phyloP scores from a whole-genome alignment of 2,113 vertebrate genomes.

The Colaptes auratus region DNA sequence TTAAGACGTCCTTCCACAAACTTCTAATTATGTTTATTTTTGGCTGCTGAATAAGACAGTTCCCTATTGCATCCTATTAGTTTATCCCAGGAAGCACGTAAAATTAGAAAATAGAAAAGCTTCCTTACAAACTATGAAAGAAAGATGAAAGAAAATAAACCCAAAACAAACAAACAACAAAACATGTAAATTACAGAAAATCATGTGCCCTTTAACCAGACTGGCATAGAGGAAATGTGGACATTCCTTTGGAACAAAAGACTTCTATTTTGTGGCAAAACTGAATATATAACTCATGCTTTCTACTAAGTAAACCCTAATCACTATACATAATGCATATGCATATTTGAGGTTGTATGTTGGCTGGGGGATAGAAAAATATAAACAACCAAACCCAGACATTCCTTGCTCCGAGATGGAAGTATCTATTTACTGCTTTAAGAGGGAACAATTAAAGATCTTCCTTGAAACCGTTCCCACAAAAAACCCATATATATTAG shows the following conservation, averaged over 20 bases:
- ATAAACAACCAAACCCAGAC: constrained; percentile 41
- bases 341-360: constrained; percentile 64
- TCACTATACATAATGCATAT: constrained; percentile 47
- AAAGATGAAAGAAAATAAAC: neutral
- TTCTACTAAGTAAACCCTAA: constrained; percentile 64
- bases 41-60: neutral
- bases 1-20: neutral
- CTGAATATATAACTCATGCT: constrained; percentile 54
- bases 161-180: neutral
- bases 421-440: constrained; percentile 54
- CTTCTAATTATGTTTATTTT: constrained; percentile 15
- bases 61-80: neutral
- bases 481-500: neutral
- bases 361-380: constrained; percentile 31
- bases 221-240: constrained; percentile 7
- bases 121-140: neutral
- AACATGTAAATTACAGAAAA: constrained; percentile 44
- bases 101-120: neutral
- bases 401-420: constrained; percentile 34
- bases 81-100: constrained; percentile 4
- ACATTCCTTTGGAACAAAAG: constrained; percentile 20
- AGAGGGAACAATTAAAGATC: constrained; percentile 11
- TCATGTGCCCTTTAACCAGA: constrained; percentile 38
- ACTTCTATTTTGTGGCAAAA: constrained; percentile 58
- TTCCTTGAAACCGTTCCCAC: neutral